Evolutionary conservation across 2,113 vertebrate species (phyloP), one percentile per base, ranked within the genome.

Genomic region (Athene cunicularia): DNA sequence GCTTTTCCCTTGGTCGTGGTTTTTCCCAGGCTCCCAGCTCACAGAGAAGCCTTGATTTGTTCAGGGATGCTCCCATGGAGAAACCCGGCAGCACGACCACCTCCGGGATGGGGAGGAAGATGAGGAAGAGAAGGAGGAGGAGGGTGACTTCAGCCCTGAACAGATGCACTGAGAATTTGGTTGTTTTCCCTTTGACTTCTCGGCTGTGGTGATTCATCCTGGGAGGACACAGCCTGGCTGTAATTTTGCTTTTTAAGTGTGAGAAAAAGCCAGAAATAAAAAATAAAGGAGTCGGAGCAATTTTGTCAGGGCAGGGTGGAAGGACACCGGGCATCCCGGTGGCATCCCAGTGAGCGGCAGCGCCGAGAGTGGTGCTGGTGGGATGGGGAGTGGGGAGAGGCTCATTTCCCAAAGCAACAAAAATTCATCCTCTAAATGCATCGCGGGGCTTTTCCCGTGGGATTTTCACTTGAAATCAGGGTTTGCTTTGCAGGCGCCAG

Each of bases 1-100:
- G 97, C 97, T 97, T 98, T 97, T 96, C 95, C 97, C 95, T 97
- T 1, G 7, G 67, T 88, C 59, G 9, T 74, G 96, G 64, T 88
- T 97, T 97, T 98, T 98, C 98, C 98, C 98, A 98, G 97, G 97
- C 96, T 98, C 97, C 91, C 72, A 67, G 87, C 79, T 77, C 33
- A 12, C 81, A 53, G 76, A 68, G 58, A 56, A 96, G 82, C 93
- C 47, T 81, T 88, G 63, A 66, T 92, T 85, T 67, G 67, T 26
- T 81, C 62, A 62, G 80, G 80, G 95, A 97, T 93, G 88, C 74
- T 94, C 93, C 72, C 95, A 47, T 75, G 94, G 79, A 94, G 91
- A 84, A 94, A 82, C 27, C n/a, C 28, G 0, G 37, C 5, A 4
- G 64, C 68, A 59, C 22, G 77, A 33, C 28, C 1, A 5, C 87